Conservation (phyloP, 2,888 invertebrate species). For the Lasioglossum villosulum region DNA sequence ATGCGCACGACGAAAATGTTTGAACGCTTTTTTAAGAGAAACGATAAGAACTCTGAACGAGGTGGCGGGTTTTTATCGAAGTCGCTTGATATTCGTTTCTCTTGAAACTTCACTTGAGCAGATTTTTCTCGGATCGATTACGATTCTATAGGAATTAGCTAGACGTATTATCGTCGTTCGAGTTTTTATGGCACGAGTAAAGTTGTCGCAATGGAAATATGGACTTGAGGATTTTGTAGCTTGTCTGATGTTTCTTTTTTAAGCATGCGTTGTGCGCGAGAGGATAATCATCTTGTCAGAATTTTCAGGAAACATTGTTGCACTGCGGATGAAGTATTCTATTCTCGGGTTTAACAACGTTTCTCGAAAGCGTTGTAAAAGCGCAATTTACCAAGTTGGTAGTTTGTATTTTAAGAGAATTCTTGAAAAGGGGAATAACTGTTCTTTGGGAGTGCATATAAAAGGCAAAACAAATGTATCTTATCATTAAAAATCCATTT, state of each 20-base stretch:
- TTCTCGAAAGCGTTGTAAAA: background rate
- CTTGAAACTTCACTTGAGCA: slow-evolving; percentile 14
- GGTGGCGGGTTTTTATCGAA: slow-evolving; percentile 23
- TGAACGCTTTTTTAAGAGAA: background rate
- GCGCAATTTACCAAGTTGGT: background rate
- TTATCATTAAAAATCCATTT: background rate
- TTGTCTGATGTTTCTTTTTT: background rate
- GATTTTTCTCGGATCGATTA: slow-evolving; percentile 20
- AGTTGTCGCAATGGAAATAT: background rate
- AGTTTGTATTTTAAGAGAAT: background rate
- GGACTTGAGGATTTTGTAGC: background rate
- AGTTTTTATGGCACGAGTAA: slow-evolving; percentile 6
- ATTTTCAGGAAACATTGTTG: background rate
- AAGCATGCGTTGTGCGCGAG: background rate
- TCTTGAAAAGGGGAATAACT: background rate
- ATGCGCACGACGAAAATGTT: background rate
- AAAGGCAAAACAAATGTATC: background rate
- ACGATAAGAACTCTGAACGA: slow-evolving; percentile 32
- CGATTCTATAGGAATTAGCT: slow-evolving; percentile 2
- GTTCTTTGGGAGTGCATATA: background rate
- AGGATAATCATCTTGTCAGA: background rate
- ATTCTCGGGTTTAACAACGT: background rate
- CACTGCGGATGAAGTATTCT: background rate
- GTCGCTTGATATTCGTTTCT: background rate
- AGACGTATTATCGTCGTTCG: slow-evolving; percentile 16